Conservation (phyloP, 2,113 vertebrate genomes). For the Ia io region DNA sequence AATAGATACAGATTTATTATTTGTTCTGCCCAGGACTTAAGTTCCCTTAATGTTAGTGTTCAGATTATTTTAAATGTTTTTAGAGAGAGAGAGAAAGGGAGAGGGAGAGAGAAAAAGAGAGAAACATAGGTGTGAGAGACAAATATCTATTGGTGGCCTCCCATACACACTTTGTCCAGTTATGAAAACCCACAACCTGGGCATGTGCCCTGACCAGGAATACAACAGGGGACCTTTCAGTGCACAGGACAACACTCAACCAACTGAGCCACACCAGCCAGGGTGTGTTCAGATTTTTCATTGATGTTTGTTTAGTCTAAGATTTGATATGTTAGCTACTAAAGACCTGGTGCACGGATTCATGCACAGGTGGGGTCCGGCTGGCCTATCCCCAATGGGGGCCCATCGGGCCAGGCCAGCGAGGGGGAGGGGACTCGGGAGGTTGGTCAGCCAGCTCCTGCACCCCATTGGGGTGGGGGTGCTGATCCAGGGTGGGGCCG, state of each 20-base stretch:
- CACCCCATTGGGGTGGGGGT: too few relatives aligned
- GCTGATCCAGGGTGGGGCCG: too few relatives aligned
- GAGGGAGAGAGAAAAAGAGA: neutral
- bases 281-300: neutral
- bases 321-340: neutral
- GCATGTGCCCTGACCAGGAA: neutral
- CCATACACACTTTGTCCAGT: neutral
- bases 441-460: too few relatives aligned
- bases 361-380: too few relatives aligned
- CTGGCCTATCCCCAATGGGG: too few relatives aligned
- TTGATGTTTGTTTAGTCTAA: neutral
- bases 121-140: neutral
- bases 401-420: accelerated
- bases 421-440: too few relatives aligned
- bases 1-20: neutral
- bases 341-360: neutral
- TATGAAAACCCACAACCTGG: neutral
- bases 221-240: neutral
- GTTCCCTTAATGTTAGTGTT: neutral
- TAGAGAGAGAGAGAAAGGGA: neutral
- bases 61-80: neutral
- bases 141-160: neutral
- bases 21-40: neutral
- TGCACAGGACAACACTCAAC: neutral
- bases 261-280: neutral